These are phyloP conservation scores for Metallyticus violacea DNA, from an alignment of 2,888 invertebrate species.

Conservation along the genomic window DNA sequence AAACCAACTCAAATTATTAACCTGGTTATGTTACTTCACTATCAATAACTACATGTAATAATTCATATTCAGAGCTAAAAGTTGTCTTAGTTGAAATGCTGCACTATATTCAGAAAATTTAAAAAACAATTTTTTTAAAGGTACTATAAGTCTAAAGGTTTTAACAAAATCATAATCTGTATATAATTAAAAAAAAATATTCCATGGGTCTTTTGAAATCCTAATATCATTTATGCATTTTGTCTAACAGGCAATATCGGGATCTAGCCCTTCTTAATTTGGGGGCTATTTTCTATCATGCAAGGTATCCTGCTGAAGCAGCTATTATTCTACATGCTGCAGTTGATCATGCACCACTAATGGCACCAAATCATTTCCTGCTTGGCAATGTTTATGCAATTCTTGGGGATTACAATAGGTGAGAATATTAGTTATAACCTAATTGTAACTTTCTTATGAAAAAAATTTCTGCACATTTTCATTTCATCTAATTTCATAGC, in stretches of 20 bases:
- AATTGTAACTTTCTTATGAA: too few species aligned
- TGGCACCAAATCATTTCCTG: slow-evolving; percentile 61
- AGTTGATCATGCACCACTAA: slow-evolving; percentile 64
- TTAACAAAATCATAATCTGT: too few species aligned
- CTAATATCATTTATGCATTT: slow-evolving; percentile 33
- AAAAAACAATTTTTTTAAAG: too few species aligned
- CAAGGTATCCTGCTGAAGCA: slow-evolving; percentile 66
- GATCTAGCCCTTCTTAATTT: slow-evolving; percentile 71
- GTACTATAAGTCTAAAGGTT: too few species aligned
- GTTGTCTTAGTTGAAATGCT: too few species aligned
- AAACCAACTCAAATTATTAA: too few species aligned
- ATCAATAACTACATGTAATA: too few species aligned
- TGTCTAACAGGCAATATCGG: slow-evolving; percentile 60
- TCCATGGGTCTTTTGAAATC: too few species aligned
- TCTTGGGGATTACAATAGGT: slow-evolving; percentile 62
- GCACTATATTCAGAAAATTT: too few species aligned
- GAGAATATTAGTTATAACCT: neutral
- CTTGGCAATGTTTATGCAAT: slow-evolving; percentile 72
- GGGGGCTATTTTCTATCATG: slow-evolving; percentile 69
- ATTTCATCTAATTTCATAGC: neutral
- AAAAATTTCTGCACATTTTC: neutral
- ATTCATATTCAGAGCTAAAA: too few species aligned
- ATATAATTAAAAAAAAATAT: too few species aligned
- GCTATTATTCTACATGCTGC: slow-evolving; percentile 69
- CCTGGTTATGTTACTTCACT: too few species aligned